Percentiles rank a stretch among this genome's conserved stretches.
These are phyloP conservation scores for Oceanodroma tethys DNA, from an alignment of 2,113 vertebrate genomes.

Conservation along the genomic window DNA sequence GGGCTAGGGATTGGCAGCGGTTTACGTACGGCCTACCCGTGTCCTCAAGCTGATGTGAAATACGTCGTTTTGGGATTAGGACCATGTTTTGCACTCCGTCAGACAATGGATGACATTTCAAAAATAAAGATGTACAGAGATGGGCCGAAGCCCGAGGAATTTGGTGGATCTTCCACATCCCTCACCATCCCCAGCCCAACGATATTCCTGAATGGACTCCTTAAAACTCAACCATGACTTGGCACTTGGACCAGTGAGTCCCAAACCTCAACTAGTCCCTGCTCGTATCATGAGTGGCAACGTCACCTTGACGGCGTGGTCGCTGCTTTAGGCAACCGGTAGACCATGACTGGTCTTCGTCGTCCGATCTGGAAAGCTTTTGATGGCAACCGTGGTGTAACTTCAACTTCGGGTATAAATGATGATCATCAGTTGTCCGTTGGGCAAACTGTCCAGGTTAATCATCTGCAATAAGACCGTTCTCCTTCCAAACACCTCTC, in stretches of 20 bases:
- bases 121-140: not conserved
- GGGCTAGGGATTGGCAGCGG: too few species aligned
- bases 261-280: not conserved
- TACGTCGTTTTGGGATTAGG: not conserved
- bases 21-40: not conserved
- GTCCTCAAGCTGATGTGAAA: not conserved
- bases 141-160: not conserved
- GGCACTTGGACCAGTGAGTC: not conserved
- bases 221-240: not conserved
- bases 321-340: not conserved
- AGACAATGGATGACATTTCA: not conserved
- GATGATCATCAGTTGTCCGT: not conserved
- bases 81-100: not conserved
- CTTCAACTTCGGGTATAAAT: not conserved
- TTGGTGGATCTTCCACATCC: not conserved
- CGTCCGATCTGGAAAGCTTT: rapidly evolving
- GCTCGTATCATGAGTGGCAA: not conserved
- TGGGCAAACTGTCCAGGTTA: rapidly evolving
- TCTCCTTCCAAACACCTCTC: not conserved
- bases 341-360: not conserved
- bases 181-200: not conserved
- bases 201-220: not conserved
- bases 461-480: not conserved
- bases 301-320: rapidly evolving
- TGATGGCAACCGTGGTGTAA: not conserved